These are phyloP conservation scores for Clytia hemisphaerica DNA, from an alignment of 30 jellyfish, hydroid and myxozoan genomes.

Conservation along the genomic window DNA sequence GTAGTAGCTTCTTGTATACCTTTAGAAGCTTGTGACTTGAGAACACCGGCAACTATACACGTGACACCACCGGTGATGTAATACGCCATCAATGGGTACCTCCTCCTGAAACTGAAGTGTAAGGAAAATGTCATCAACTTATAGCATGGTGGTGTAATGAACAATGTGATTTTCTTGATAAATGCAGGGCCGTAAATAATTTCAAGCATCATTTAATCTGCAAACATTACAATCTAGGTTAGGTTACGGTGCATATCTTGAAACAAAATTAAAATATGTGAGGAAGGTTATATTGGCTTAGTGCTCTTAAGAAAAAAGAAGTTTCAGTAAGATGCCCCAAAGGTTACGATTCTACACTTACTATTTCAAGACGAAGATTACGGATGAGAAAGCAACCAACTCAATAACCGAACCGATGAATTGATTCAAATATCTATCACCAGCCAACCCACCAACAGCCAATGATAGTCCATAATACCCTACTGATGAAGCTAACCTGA, in stretches of 20 bases:
- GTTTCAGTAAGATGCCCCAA: too few relatives aligned
- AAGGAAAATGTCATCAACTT: too few relatives aligned
- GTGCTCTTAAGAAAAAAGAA: not conserved
- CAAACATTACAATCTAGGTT: too few relatives aligned
- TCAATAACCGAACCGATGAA: conserved; percentile 73
- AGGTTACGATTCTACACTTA: not conserved
- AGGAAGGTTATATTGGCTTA: not conserved
- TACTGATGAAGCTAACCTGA: conserved; percentile 77
- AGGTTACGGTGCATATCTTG: too few relatives aligned
- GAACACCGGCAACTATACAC: conserved; percentile 63
- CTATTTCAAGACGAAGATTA: conserved; percentile 58
- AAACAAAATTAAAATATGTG: too few relatives aligned
- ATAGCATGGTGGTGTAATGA: too few relatives aligned
- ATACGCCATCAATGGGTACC: conserved; percentile 46
- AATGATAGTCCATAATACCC: conserved; percentile 79
- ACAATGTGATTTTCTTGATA: too few relatives aligned
- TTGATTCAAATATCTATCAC: conserved; percentile 59
- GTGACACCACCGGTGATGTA: conserved; percentile 56
- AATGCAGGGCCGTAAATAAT: too few relatives aligned
- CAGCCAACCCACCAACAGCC: conserved; percentile 61
- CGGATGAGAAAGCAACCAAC: conserved; percentile 67
- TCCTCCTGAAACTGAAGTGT: conserved; percentile 44
- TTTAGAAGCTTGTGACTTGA: not conserved
- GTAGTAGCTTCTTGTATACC: not conserved
- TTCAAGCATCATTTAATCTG: too few relatives aligned